Percentiles rank a stretch among this genome's conserved stretches.
Conservation (phyloP, 2,888 invertebrate genomes). For the Tetranychus truncatus region DNA sequence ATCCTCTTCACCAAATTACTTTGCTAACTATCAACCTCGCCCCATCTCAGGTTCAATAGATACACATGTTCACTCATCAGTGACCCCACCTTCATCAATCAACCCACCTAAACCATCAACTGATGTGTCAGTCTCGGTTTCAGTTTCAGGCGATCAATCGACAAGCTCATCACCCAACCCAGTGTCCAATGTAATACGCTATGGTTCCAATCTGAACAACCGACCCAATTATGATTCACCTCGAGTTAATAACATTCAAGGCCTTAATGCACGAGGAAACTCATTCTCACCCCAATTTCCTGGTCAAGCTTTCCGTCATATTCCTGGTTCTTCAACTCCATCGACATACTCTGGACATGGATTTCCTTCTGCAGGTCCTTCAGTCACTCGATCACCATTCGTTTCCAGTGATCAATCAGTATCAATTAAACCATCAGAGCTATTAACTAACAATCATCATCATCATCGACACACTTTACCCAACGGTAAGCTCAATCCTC, state of each 20-base stretch:
- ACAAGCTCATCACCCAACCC: background rate
- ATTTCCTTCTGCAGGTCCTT: background rate
- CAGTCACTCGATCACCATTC: background rate
- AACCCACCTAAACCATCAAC: conserved; percentile 3
- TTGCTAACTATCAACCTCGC: background rate
- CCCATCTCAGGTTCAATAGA: background rate
- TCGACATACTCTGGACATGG: background rate
- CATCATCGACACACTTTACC: background rate
- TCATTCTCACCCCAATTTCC: conserved; percentile 17
- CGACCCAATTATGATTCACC: conserved; percentile 7
- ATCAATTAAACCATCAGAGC: background rate
- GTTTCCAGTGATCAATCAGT: no score
- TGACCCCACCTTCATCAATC: background rate
- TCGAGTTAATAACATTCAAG: background rate
- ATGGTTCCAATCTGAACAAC: conserved; percentile 15
- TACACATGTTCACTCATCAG: background rate
- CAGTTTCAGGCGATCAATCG: background rate
- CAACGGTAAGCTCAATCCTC: background rate
- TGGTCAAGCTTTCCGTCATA: conserved; percentile 16
- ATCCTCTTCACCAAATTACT: background rate
- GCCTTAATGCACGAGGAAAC: background rate
- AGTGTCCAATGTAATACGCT: conserved; percentile 22
- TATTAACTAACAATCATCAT: background rate
- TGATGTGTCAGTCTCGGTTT: background rate
- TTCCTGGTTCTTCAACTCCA: conserved; percentile 7